phyloP scores from a whole-genome alignment of 1,140 invertebrate species.

The Trachelipus rathkii region DNA sequence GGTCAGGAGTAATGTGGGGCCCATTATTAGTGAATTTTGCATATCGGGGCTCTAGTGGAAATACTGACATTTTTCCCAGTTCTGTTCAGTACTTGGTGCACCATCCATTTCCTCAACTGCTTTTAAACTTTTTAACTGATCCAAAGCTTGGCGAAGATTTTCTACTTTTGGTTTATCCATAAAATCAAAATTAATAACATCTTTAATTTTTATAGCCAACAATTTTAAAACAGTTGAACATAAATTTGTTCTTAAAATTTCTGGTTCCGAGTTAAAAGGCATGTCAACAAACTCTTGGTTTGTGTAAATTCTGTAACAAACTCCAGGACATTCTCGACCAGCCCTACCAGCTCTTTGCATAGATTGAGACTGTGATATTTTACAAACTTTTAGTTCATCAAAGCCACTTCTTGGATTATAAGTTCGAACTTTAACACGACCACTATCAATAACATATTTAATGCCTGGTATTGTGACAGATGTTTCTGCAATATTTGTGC shows the following conservation, averaged over 20 bases:
- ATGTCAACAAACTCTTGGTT: constrained; percentile 64
- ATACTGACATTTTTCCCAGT: constrained; percentile 80
- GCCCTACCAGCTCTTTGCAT: constrained; percentile 87
- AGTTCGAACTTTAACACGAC: constrained; percentile 83
- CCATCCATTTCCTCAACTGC: constrained; percentile 59
- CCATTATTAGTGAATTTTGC: constrained; percentile 75
- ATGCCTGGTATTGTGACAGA: constrained; percentile 93
- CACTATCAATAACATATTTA: constrained; percentile 89
- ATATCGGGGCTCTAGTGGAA: constrained; percentile 87
- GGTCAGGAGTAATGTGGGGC: constrained; percentile 73
- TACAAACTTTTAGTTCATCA: constrained; percentile 74
- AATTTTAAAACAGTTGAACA: constrained; percentile 71
- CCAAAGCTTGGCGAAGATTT: constrained; percentile 57
- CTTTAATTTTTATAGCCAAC: constrained; percentile 73
- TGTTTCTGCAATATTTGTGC: constrained; percentile 98
- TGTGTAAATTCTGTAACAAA: constrained; percentile 68
- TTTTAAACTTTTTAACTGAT: constrained; percentile 68
- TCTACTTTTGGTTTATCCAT: constrained; percentile 70
- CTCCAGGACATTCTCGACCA: constrained; percentile 75
- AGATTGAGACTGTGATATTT: constrained; percentile 85
- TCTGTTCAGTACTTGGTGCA: constrained; percentile 66
- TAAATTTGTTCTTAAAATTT: constrained; percentile 75
- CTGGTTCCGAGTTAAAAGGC: constrained; percentile 71
- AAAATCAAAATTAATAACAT: constrained; percentile 79
- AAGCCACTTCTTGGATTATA: constrained; percentile 77